phyloP scores from a whole-genome alignment of 2,113 vertebrate genomes.

The Alosa alosa region DNA sequence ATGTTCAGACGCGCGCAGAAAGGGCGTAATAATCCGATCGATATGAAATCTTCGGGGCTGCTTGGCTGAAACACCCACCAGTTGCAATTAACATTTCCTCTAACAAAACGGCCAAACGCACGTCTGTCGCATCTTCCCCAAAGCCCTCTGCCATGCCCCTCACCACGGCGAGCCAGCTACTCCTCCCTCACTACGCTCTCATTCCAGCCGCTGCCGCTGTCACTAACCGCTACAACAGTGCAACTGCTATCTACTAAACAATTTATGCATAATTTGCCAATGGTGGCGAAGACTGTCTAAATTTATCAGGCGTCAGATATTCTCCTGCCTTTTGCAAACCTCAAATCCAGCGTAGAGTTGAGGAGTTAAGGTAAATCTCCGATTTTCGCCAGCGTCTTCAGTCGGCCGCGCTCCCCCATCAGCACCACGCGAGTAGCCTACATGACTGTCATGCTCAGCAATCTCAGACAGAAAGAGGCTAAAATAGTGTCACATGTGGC shows the following conservation, averaged over 20 bases:
- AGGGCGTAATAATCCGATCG: slow-evolving; percentile 2
- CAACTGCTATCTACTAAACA: slow-evolving; percentile 51
- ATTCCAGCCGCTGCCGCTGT: slow-evolving; percentile 47
- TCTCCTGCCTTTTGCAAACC: neutral
- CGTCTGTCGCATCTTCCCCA: slow-evolving; percentile 65
- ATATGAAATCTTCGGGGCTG: slow-evolving; percentile 2
- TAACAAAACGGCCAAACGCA: slow-evolving; percentile 49
- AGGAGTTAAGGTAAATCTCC: slow-evolving; percentile 18
- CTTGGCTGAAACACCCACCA: slow-evolving; percentile 50
- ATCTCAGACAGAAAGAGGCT: slow-evolving; percentile 23
- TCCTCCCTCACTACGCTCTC: slow-evolving; percentile 52
- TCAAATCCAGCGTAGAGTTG: slow-evolving; percentile 13
- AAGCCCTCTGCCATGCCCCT: slow-evolving; percentile 61
- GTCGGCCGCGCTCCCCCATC: slow-evolving; percentile 57
- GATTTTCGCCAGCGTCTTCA: slow-evolving; percentile 14
- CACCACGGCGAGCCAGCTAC: slow-evolving; percentile 57
- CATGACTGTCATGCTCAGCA: slow-evolving; percentile 51
- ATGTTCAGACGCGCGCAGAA: neutral
- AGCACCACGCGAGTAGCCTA: slow-evolving; percentile 58
- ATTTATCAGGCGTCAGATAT: neutral
- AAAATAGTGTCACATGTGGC: slow-evolving; percentile 43
- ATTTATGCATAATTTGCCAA: slow-evolving; percentile 36
- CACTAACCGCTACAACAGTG: slow-evolving; percentile 54
- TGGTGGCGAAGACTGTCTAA: neutral
- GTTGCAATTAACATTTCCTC: slow-evolving; percentile 54